Evolutionary conservation across 1,140 invertebrate genomes (phyloP).

Genomic region (Hylaeus anthracinus): DNA sequence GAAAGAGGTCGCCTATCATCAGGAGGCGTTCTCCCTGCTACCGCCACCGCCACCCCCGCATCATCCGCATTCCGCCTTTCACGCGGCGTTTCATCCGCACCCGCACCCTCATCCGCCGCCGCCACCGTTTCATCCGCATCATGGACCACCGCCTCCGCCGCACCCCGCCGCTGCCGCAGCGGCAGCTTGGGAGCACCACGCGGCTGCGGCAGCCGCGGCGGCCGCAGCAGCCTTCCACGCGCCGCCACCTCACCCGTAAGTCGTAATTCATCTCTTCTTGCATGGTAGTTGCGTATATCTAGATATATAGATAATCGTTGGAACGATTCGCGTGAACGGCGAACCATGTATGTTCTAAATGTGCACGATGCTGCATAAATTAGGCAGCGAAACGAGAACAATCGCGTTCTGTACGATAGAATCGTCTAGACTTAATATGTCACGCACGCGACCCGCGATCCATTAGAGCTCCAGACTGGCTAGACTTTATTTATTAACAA

Average conservation of each 20-base stretch:
- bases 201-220: slow-evolving; percentile 73
- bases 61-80: slow-evolving; percentile 78
- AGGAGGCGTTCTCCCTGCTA: slow-evolving; percentile 77
- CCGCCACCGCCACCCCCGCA: slow-evolving; percentile 77
- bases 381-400: no score
- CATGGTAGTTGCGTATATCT: no score
- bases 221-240: slow-evolving; percentile 74
- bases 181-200: slow-evolving; percentile 78
- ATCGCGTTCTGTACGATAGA: no score
- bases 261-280: slow-evolving; percentile 11
- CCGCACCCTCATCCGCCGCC: slow-evolving; percentile 75
- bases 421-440: no score
- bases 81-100: slow-evolving; percentile 77
- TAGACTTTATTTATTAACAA: no score
- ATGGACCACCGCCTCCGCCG: slow-evolving; percentile 68
- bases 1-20: slow-evolving; percentile 80
- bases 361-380: no score
- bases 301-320: no score
- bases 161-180: slow-evolving; percentile 74
- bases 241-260: slow-evolving; percentile 77
- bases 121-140: slow-evolving; percentile 72
- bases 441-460: no score
- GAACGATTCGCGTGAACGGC: no score
- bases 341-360: no score
- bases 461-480: no score